Evolutionary conservation across 2,888 invertebrate species (phyloP), one percentile per base, ranked within the genome.

Genomic region (Lepidonotus clava): DNA sequence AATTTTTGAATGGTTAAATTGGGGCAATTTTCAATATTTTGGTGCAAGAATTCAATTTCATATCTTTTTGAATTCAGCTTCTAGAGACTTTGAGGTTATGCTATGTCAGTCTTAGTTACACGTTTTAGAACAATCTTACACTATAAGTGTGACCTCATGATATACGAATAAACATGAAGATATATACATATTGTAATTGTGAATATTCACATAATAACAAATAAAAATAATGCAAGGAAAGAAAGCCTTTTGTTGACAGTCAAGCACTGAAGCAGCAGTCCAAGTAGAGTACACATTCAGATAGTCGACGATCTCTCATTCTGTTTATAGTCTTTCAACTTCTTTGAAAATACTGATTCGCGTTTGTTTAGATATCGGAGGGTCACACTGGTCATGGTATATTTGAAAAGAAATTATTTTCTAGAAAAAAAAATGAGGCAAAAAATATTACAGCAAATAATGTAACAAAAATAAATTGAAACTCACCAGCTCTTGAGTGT

Each of bases 401-500:
- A 18, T 46, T 11, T 46, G 18, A 11, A 11, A 46, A 11, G 18
- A 11, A 46, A 11, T 11, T 46, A 46, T 11, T 46, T 11, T 46
- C 6, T 24, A 67, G 34, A 32, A 6, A 28, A 6, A 67, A 11
- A 28, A n/a, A 61, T 18, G 11, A 56, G 41, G 34, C 18, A 28
- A 86, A 8, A 28, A 67, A 28, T 28, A 32, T 8, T 46, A 41
- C n/a, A 71, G 18, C 32, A 18, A 85, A 11, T 38, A 32, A 85
- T 77, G 38, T 6, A 34, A 85, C 11, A 53, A 18, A 1, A 28
- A 61, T 11, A 5, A 32, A 4, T 28, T 14, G 14, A 36, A 40
- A 85, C 90, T 91, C 91, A 95, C 96, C 96, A 91, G 98, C 97
- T 21, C 98, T 98, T 90, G 98, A 98, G 94, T 98, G 98, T 95